These are phyloP conservation scores for Pogoniulus pusillus DNA, from an alignment of 2,797 vertebrate genomes.

Conservation along the genomic window DNA sequence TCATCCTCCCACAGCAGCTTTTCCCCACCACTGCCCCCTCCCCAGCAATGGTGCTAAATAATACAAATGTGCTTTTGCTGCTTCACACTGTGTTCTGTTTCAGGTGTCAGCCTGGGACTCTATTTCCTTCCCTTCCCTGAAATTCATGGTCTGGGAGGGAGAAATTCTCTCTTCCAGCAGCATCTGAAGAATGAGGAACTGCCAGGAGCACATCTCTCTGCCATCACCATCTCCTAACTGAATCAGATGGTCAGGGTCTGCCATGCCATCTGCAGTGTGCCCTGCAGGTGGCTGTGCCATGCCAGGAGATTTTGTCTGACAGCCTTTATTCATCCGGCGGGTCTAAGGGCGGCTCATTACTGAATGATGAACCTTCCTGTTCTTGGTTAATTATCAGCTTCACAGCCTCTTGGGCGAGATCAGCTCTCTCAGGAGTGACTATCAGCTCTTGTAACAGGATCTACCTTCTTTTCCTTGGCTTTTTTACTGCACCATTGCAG, in stretches of 20 bases:
- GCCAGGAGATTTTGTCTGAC: slow-evolving; percentile 43
- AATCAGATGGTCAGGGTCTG: slow-evolving; percentile 66
- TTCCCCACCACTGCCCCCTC: slow-evolving; percentile 26
- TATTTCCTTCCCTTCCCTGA: not conserved
- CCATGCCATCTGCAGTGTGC: slow-evolving; percentile 57
- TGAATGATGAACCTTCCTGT: slow-evolving; percentile 51
- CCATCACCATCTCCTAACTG: slow-evolving; percentile 39
- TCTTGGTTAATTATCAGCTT: slow-evolving; percentile 55
- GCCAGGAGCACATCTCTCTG: slow-evolving; percentile 46
- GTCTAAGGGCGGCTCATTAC: slow-evolving; percentile 60
- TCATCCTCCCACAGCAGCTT: slow-evolving; percentile 18
- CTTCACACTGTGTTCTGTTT: slow-evolving; percentile 32
- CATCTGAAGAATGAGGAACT: slow-evolving; percentile 49
- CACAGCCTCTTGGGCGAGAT: not conserved
- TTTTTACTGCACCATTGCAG: not conserved
- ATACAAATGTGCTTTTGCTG: slow-evolving; percentile 54
- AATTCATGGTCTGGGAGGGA: not conserved
- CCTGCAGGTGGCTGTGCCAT: slow-evolving; percentile 42
- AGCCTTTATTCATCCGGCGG: slow-evolving; percentile 57
- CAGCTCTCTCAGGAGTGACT: not conserved
- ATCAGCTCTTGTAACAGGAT: not conserved
- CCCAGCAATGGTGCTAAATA: slow-evolving; percentile 66
- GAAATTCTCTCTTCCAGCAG: slow-evolving; percentile 6
- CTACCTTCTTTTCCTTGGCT: not conserved
- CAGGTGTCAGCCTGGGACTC: not conserved